Percentiles rank a stretch among this genome's conserved stretches.
phyloP scores from a whole-genome alignment of 2,113 vertebrate genomes.

The Sturnus vulgaris region DNA sequence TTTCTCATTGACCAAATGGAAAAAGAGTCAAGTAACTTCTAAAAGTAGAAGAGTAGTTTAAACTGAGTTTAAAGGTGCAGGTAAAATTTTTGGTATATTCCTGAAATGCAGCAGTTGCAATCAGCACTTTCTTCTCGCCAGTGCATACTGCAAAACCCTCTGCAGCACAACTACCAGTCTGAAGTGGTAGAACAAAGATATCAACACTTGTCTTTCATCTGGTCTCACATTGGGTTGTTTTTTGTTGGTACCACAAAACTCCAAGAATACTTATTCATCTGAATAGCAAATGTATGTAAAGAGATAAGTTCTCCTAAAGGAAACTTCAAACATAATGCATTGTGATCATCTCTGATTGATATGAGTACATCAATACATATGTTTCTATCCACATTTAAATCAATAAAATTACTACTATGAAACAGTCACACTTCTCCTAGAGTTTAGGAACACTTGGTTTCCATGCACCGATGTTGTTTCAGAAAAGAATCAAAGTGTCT shows the following conservation, averaged over 20 bases:
- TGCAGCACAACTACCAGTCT: background rate
- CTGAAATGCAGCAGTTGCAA: background rate
- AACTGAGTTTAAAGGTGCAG: background rate
- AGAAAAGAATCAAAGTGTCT: background rate
- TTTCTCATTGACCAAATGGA: background rate
- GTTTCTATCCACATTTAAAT: background rate
- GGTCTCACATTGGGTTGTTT: background rate
- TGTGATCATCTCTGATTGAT: background rate
- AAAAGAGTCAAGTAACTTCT: background rate
- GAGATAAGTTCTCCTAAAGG: background rate
- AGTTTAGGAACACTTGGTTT: background rate
- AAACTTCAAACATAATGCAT: background rate
- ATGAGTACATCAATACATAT: background rate
- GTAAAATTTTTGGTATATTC: background rate
- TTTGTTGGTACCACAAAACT: background rate
- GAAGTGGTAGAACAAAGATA: background rate
- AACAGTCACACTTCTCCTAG: background rate
- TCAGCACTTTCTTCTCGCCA: background rate
- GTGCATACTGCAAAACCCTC: background rate
- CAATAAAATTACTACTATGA: background rate
- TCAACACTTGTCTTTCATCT: background rate
- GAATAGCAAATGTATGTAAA: background rate
- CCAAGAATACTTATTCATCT: background rate
- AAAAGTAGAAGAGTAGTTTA: background rate
- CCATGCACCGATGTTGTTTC: fast-evolving